A percentile compares a stretch with the other conserved stretches of the same genome.
These are phyloP conservation scores for Conger conger DNA, from an alignment of 2,113 vertebrate genomes.

Conservation along the genomic window DNA sequence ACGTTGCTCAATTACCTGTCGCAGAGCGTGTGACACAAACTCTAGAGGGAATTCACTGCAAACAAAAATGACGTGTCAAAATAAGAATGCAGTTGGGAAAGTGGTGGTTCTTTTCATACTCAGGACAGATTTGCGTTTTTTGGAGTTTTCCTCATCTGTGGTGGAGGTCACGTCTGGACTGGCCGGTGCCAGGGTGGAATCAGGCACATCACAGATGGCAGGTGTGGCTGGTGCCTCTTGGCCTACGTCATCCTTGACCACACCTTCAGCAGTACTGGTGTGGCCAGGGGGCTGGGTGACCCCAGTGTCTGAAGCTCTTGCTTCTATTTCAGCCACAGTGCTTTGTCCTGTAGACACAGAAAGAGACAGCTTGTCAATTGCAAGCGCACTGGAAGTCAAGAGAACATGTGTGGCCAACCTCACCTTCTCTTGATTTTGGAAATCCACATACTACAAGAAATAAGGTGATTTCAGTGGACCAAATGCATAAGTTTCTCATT, in stretches of 20 bases:
- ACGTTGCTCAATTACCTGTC: too few relatives aligned
- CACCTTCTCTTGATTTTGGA: too few relatives aligned
- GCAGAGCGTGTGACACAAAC: too few relatives aligned
- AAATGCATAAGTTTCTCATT: too few relatives aligned
- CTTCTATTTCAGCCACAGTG: constrained; percentile 53
- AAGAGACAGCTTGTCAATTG: not conserved
- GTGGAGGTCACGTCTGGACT: constrained; percentile 35
- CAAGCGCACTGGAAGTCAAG: too few relatives aligned
- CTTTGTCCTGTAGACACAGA: constrained; percentile 62
- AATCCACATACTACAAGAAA: too few relatives aligned
- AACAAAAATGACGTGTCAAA: not conserved
- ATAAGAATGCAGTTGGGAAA: not conserved
- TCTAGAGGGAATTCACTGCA: too few relatives aligned
- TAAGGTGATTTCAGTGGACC: too few relatives aligned
- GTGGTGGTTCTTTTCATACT: constrained; percentile 65
- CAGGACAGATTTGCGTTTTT: constrained; percentile 56
- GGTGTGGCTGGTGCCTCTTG: constrained; percentile 27
- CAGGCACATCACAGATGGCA: not conserved
- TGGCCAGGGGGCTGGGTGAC: constrained; percentile 33
- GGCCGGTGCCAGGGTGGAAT: constrained; percentile 24
- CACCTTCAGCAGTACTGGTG: constrained; percentile 45
- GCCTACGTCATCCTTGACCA: not conserved
- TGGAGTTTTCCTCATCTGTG: constrained; percentile 37
- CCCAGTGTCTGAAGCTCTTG: constrained; percentile 33
- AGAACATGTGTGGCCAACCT: too few relatives aligned